phyloP scores from a whole-genome alignment of 2,113 vertebrate genomes.

The Thunnus maccoyii region DNA sequence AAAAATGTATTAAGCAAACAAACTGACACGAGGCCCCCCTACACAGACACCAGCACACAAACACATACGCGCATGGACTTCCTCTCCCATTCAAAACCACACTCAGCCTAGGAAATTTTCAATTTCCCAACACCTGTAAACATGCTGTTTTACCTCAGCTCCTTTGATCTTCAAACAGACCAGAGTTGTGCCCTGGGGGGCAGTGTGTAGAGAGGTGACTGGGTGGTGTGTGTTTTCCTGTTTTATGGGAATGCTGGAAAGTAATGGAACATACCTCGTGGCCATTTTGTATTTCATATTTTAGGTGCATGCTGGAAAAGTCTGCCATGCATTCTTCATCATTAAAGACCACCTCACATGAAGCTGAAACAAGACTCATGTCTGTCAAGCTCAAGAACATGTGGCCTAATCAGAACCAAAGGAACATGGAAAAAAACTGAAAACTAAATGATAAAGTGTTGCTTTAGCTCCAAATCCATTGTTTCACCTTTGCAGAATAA shows the following conservation, averaged over 20 bases:
- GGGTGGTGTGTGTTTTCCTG: slow-evolving; percentile 63
- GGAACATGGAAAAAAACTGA: background rate
- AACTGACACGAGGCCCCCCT: background rate
- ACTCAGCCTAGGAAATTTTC: slow-evolving; percentile 73
- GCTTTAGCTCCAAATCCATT: background rate
- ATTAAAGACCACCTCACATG: slow-evolving; percentile 7
- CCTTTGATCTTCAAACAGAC: slow-evolving; percentile 81
- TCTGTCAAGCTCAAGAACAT: slow-evolving; percentile 2
- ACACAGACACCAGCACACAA: background rate
- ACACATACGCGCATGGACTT: slow-evolving; percentile 33
- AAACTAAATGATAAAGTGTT: background rate
- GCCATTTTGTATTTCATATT: slow-evolving; percentile 64
- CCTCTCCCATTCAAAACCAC: slow-evolving; percentile 59
- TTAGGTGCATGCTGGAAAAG: slow-evolving; percentile 1
- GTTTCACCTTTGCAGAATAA: too few relatives aligned
- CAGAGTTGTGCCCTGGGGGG: slow-evolving; percentile 71
- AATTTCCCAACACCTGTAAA: slow-evolving; percentile 83
- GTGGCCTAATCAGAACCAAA: background rate
- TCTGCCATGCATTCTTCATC: background rate
- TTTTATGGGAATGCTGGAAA: slow-evolving; percentile 65
- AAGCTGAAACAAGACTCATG: background rate
- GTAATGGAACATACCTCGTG: slow-evolving; percentile 64
- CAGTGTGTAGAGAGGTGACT: slow-evolving; percentile 64
- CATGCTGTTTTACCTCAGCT: slow-evolving; percentile 73
- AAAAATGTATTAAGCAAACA: background rate